Evolutionary conservation across 1,140 invertebrate species (phyloP).

Genomic region (Thaumatotibia leucotreta): DNA sequence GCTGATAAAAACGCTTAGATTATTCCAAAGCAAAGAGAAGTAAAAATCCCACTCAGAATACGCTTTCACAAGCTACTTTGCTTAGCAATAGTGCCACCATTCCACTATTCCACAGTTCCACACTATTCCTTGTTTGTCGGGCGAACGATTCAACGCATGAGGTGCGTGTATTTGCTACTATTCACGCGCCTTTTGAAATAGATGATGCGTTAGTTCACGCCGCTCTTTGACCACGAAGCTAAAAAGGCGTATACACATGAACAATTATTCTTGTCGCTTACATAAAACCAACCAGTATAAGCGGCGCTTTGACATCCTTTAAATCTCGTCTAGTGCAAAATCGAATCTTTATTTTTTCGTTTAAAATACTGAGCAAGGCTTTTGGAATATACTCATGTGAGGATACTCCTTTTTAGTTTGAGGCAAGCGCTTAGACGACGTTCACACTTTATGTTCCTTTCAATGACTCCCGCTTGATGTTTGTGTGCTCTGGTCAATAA

Average conservation of each 20-base stretch:
- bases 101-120: neutral
- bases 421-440: neutral
- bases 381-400: neutral
- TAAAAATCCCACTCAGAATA: neutral
- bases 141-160: constrained; percentile 9
- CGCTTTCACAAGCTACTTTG: neutral
- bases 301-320: neutral
- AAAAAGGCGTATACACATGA: neutral
- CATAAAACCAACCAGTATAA: neutral
- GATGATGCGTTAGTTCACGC: neutral
- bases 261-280: neutral
- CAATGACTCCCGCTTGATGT: neutral
- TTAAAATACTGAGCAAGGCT: neutral
- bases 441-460: constrained; percentile 4
- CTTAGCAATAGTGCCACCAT: neutral
- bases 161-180: neutral
- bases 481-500: neutral
- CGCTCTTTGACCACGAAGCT: neutral
- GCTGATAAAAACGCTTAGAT: too few relatives aligned
- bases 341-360: neutral
- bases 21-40: too few relatives aligned
- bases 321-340: neutral
- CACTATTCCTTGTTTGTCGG: neutral
- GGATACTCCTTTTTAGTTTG: neutral
- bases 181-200: constrained; percentile 8